These are phyloP conservation scores for Callimorpha dominula DNA, from an alignment of 2,888 invertebrate genomes.

Conservation along the genomic window DNA sequence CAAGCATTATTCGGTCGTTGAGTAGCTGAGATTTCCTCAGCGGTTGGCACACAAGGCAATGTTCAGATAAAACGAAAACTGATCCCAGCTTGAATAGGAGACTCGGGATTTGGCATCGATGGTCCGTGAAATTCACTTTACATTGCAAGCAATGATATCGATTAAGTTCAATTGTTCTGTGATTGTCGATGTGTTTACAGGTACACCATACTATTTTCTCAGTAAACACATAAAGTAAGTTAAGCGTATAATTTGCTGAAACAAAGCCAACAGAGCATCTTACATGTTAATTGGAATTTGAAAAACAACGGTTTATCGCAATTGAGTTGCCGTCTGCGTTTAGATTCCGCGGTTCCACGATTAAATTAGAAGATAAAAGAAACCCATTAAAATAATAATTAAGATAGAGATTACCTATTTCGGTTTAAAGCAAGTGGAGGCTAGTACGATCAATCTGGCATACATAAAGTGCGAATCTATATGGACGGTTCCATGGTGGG, in stretches of 20 bases:
- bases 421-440: too few relatives aligned
- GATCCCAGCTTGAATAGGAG: conserved; percentile 62
- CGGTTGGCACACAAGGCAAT: conserved; percentile 64
- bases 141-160: conserved; percentile 24
- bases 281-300: background rate
- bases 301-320: background rate
- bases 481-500: too few relatives aligned
- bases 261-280: background rate
- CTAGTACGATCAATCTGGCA: too few relatives aligned
- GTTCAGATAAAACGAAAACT: conserved; percentile 73
- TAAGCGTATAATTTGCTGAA: background rate
- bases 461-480: too few relatives aligned
- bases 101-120: conserved; percentile 38
- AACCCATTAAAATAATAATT: background rate
- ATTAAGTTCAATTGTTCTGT: conserved; percentile 16
- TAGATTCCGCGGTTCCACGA: background rate
- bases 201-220: background rate
- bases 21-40: conserved; percentile 40
- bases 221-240: background rate
- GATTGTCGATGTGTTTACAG: conserved; percentile 14
- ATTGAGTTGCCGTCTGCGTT: background rate
- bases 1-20: conserved; percentile 25
- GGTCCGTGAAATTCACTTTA: conserved; percentile 48
- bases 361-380: background rate
- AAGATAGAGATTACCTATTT: too few relatives aligned